Evolutionary conservation across 2,797 vertebrate genomes (phyloP).

Genomic region (Peromyscus melanophrys): DNA sequence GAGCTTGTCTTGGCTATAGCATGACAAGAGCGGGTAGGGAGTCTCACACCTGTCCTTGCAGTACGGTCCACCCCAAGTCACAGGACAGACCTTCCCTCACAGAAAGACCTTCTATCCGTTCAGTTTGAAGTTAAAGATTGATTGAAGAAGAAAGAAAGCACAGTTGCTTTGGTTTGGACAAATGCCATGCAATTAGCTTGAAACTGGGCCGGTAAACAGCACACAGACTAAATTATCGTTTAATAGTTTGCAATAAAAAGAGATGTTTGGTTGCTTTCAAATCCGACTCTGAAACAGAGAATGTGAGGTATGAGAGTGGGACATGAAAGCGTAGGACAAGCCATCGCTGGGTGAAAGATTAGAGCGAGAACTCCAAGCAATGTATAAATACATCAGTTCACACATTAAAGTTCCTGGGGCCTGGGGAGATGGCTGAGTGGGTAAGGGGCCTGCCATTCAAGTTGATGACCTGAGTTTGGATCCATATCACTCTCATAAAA

Average conservation of each 20-base stretch:
- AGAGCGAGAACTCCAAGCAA: background rate
- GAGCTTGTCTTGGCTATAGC: slow-evolving; percentile 44
- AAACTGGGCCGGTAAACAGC: slow-evolving; percentile 73
- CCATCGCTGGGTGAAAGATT: slow-evolving; percentile 35
- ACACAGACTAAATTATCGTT: slow-evolving; percentile 59
- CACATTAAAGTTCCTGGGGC: background rate
- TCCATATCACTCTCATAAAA: background rate
- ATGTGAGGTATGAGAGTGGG: background rate
- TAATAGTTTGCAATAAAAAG: slow-evolving; percentile 60
- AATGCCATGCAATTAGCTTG: slow-evolving; percentile 53
- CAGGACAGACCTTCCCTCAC: background rate
- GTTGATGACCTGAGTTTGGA: background rate
- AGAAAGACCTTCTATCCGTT: slow-evolving; percentile 57
- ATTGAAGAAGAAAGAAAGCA: slow-evolving; percentile 61
- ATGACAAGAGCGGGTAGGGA: background rate
- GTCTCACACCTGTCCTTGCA: slow-evolving; percentile 26
- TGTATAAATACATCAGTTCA: background rate
- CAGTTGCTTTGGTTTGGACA: slow-evolving; percentile 74
- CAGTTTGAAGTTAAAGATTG: slow-evolving; percentile 71
- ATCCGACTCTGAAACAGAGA: slow-evolving; percentile 44
- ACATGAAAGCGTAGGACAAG: background rate
- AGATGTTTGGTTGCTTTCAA: slow-evolving; percentile 55
- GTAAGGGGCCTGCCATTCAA: no score
- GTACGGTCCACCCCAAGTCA: slow-evolving; percentile 29
- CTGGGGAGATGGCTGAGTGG: background rate